Base-by-base conservation (phyloP, 1,140 invertebrate species). In the Drosophila sproati region DNA sequence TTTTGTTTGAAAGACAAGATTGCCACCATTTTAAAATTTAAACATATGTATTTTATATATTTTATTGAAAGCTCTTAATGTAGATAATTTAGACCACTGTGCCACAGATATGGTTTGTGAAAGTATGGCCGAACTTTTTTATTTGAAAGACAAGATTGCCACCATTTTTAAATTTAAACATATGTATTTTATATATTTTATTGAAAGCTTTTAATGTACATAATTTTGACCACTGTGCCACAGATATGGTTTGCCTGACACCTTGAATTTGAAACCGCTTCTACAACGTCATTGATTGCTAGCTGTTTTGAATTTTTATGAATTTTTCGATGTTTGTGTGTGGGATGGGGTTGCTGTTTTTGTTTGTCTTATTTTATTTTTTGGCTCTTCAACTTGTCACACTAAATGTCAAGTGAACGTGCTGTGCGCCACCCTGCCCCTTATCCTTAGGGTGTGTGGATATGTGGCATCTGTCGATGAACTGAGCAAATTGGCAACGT, bases 341-440 rank as follows among this genome's bases (percentile, higher is more conserved):
- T 41, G 43, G 39, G 39, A 37, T 47, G 7, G 39, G n/a, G 20
- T 39, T 48, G 39, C 32, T 48, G 20, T 61, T 60, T 48, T 52
- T 52, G 48, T 54, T 67, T 72, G 67, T 79, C 31, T 48, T 72
- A 51, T 74, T 7, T 55, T 31, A 62, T 43, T 28, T n/a, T 56
- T 5, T 47, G 8, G 67, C 61, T 56, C 61, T 64, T 51, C 51
- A 70, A 48, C 57, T 61, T 86, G 78, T 78, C 78, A 68, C 69
- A 88, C 83, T 87, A 83, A 87, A 88, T 88, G 82, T 87, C 83
- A 88, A 88, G 82, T 87, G 77, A 83, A 87, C 83, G 80, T 88
- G 82, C 62, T 88, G 68, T 57, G 66, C 43, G 61, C 61, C 73
- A 61, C 60, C 43, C 63, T 41, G 60, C 6, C 47, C 43, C 48